These are phyloP conservation scores for Channallabes apus DNA, from an alignment of 2,797 vertebrate genomes.

Conservation along the genomic window DNA sequence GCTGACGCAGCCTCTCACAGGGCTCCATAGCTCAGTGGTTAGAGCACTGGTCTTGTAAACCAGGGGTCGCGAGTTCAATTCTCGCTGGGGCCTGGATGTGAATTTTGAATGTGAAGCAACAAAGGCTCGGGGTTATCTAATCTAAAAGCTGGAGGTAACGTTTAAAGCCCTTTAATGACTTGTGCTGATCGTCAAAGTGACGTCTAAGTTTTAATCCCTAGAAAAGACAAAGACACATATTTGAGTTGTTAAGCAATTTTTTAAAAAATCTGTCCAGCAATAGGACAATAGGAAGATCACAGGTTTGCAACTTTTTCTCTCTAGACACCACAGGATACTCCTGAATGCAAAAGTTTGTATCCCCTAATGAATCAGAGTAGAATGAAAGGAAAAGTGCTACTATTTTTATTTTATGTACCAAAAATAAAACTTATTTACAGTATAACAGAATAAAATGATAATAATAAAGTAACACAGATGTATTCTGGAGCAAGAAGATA, in stretches of 20 bases:
- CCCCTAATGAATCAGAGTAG: neutral
- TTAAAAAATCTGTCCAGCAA: neutral
- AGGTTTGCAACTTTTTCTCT: neutral
- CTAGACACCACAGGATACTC: neutral
- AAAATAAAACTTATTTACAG: neutral
- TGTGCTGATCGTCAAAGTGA: no score
- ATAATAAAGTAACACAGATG: neutral
- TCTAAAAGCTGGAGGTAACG: neutral
- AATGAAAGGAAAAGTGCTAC: neutral
- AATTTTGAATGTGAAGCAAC: neutral
- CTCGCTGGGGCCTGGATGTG: neutral
- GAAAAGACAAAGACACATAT: neutral
- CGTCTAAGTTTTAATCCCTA: neutral
- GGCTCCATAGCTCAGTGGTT: conserved; percentile 31
- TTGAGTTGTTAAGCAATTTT: neutral
- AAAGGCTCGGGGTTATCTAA: neutral
- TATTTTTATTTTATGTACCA: neutral
- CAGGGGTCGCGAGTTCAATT: conserved; percentile 22
- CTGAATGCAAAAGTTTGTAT: neutral
- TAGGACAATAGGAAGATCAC: neutral
- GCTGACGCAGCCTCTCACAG: rapidly evolving
- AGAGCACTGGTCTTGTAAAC: conserved; percentile 30
- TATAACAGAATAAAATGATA: neutral
- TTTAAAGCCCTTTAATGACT: neutral
- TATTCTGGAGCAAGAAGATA: neutral